A percentile compares a stretch with the other conserved stretches of the same genome.
Evolutionary conservation across 2,888 invertebrate genomes (phyloP).

Genomic region (Epirrhoe tristata): DNA sequence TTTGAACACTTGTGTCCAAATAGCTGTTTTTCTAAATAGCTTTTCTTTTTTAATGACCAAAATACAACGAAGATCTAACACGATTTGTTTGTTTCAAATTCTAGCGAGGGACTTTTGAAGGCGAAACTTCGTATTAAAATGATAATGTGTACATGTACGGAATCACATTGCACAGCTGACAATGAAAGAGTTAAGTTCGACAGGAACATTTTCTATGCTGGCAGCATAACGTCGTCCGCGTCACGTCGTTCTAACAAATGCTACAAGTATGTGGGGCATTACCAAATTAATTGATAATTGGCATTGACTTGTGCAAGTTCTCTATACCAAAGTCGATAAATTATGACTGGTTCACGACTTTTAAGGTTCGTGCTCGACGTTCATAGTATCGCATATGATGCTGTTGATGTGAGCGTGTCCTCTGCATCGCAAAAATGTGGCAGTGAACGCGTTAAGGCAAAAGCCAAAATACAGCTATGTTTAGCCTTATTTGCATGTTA

Average conservation of each 20-base stretch:
- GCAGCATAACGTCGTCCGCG: not conserved
- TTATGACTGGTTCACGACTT: too few relatives aligned
- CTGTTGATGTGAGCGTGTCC: too few relatives aligned
- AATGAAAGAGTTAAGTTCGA: constrained; percentile 18
- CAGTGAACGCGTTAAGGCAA: too few relatives aligned
- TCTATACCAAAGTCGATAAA: too few relatives aligned
- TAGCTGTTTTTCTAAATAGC: too few relatives aligned
- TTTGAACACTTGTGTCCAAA: too few relatives aligned
- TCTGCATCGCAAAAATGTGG: too few relatives aligned
- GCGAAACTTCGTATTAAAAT: constrained; percentile 21
- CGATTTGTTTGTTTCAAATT: constrained; percentile 7
- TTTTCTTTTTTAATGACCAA: not conserved
- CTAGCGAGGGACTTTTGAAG: constrained; percentile 9
- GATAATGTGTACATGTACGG: constrained; percentile 20
- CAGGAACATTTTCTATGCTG: constrained; percentile 22
- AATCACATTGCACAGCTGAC: not conserved
- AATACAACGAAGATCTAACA: not conserved
- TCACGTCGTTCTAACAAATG: not conserved
- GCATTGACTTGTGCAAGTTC: too few relatives aligned
- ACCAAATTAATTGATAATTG: not conserved
- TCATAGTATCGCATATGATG: too few relatives aligned
- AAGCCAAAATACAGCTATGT: too few relatives aligned
- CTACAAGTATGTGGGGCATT: not conserved
- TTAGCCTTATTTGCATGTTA: too few relatives aligned
- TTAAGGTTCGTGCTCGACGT: too few relatives aligned